phyloP scores from a whole-genome alignment of 2,888 invertebrate species.

The Barypeithes pellucidus region DNA sequence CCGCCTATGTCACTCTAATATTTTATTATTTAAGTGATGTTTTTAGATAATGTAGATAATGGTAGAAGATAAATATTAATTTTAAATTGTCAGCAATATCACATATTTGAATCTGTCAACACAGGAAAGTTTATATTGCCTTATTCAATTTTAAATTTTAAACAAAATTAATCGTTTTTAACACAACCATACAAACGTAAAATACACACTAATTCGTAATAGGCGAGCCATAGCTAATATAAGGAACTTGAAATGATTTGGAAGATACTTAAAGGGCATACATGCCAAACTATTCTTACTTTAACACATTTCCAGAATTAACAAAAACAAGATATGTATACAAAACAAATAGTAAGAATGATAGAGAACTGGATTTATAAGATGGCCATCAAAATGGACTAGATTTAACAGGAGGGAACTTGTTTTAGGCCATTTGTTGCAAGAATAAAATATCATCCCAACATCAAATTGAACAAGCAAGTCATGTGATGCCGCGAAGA shows the following conservation, averaged over 20 bases:
- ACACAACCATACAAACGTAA: constrained; percentile 62
- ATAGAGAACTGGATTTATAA: constrained; percentile 54
- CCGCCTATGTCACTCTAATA: constrained; percentile 44
- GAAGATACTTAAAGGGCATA: constrained; percentile 40
- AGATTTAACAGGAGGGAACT: constrained; percentile 71
- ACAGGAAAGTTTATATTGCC: constrained; percentile 63
- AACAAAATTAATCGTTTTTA: constrained; percentile 59
- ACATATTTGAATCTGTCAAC: constrained; percentile 62
- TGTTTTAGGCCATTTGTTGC: constrained; percentile 70
- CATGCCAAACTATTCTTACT: constrained; percentile 33
- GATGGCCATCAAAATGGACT: constrained; percentile 67
- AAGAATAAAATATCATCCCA: constrained; percentile 54
- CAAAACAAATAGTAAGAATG: constrained; percentile 57
- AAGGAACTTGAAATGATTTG: constrained; percentile 53
- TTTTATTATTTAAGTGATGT: constrained; percentile 58
- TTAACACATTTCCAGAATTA: constrained; percentile 29
- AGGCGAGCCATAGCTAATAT: constrained; percentile 42
- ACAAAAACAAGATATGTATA: constrained; percentile 44
- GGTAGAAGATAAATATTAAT: constrained; percentile 63
- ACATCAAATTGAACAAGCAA: constrained; percentile 54
- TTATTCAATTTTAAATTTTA: constrained; percentile 59
- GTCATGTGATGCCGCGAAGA: constrained; percentile 62
- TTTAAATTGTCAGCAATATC: constrained; percentile 67
- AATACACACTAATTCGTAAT: constrained; percentile 50
- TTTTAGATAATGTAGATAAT: constrained; percentile 49